Base-by-base conservation (phyloP, 1,140 invertebrate genomes). In the Diploscapter pachys region DNA sequence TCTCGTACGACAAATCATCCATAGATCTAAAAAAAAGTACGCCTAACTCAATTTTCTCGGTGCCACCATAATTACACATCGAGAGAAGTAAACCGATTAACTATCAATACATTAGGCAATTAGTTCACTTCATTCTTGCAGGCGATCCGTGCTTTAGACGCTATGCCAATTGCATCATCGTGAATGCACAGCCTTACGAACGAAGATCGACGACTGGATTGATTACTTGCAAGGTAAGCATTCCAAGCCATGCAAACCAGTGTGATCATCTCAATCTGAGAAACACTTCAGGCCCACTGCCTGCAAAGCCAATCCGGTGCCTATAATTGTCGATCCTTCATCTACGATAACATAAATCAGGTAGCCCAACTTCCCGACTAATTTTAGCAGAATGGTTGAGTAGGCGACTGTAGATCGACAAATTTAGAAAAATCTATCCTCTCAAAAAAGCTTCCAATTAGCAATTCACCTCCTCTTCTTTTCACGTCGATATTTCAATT, bases 301-400 rank as follows among this genome's bases (percentile, higher is more conserved):
- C 63, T 85, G 4, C 72, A 78, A 48, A 81, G 82, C 13, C 83
- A 84, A 77, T 71, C 78, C 57, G 84, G 84, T 52, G 71, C 81
- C 54, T 85, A 85, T 67, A 79, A 75, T 70, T 85, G 83, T 65
- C 75, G 82, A 48, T 85, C 84, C 5, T 85, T 85, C 67, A 84
- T 85, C 57, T 85, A 83, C 67, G 84, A 85, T 68, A 85, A 84
- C 64, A 66, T 85, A 13, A 85, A 84, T 73, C 82, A 84, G 78
- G 82, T 83, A n/a, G 77, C 70, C 54, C n/a, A 71, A 53, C 51
- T 69, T 51, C 13, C 48, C 13, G 9, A 53, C 11, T 50, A 6
- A 56, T 68, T 9, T 11, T 65, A 65, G 9, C 48, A 9, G 9
- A 11, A 13, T 65, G 9, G n/a, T 9, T 9, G 9, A 11, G 48